Conservation (phyloP, 2,113 vertebrate species). For the Pandion haliaetus region DNA sequence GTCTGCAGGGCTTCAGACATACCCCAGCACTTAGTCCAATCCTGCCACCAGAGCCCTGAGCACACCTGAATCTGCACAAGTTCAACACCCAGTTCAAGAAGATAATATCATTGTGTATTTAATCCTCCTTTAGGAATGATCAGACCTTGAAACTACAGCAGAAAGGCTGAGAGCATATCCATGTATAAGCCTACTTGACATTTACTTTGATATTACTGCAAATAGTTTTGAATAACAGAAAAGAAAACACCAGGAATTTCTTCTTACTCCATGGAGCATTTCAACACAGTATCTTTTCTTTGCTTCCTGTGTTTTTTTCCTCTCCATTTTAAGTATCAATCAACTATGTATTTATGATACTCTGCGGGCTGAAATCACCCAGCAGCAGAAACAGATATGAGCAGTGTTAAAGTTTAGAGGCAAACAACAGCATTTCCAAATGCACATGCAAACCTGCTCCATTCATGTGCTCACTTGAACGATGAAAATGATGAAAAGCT, state of each 20-base stretch:
- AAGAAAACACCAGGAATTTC: constrained; percentile 22
- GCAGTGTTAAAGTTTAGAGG: neutral
- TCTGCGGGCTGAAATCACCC: neutral
- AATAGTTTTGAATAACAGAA: constrained; percentile 49
- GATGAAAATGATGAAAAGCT: neutral
- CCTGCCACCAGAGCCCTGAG: neutral
- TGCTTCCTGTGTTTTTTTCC: neutral
- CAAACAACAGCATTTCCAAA: neutral
- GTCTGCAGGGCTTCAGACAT: neutral
- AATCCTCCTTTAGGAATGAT: constrained; percentile 43
- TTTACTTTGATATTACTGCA: constrained; percentile 61
- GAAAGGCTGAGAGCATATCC: constrained; percentile 1
- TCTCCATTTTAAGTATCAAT: neutral
- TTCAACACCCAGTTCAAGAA: neutral
- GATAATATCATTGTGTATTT: constrained; percentile 36
- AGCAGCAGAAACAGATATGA: neutral
- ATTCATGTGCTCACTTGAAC: accelerated
- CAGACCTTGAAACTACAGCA: constrained; percentile 10
- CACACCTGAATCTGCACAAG: neutral
- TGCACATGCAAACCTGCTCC: neutral
- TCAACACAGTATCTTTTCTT: neutral
- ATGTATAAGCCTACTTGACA: constrained; percentile 30
- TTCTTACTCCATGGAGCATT: neutral
- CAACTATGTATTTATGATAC: neutral
- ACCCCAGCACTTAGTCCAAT: neutral